phyloP scores from a whole-genome alignment of 1,140 invertebrate species.

The Drosophila sturtevanti region DNA sequence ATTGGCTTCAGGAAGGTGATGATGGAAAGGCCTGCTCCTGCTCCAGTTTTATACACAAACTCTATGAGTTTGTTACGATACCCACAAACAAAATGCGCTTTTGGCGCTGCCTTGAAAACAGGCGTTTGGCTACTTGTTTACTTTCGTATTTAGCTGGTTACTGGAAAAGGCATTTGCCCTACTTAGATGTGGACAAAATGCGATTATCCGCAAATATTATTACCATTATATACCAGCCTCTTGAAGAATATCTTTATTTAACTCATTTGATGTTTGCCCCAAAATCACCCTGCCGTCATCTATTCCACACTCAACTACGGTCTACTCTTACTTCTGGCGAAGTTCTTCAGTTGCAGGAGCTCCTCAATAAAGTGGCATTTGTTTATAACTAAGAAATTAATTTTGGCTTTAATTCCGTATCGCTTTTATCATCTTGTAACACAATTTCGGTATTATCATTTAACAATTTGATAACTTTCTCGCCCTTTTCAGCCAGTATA shows the following conservation, averaged over 20 bases:
- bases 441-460: slow-evolving; percentile 54
- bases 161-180: slow-evolving; percentile 46
- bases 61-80: slow-evolving; percentile 36
- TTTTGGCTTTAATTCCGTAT: slow-evolving; percentile 37
- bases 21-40: slow-evolving; percentile 1
- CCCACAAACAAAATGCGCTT: slow-evolving; percentile 43
- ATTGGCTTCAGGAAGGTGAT: slow-evolving; percentile 32
- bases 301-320: slow-evolving; percentile 27
- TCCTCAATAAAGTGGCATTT: slow-evolving; percentile 70
- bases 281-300: slow-evolving; percentile 49
- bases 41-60: slow-evolving; percentile 46
- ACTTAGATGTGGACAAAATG: slow-evolving; percentile 50
- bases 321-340: neutral
- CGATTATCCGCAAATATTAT: slow-evolving; percentile 8
- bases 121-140: slow-evolving; percentile 36
- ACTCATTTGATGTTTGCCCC: slow-evolving; percentile 51
- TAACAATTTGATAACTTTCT: slow-evolving; percentile 81
- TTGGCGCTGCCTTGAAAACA: slow-evolving; percentile 38
- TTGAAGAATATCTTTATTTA: slow-evolving; percentile 45
- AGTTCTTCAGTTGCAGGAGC: slow-evolving; percentile 17
- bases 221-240: neutral
- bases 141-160: slow-evolving; percentile 31
- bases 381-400: slow-evolving; percentile 63
- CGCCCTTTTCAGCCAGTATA: slow-evolving; percentile 92
- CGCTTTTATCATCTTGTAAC: slow-evolving; percentile 13